Percentiles rank a stretch among this genome's conserved stretches.
These are phyloP conservation scores for Aurelia aurita DNA, from an alignment of 30 jellyfish, hydroid and myxozoan species.

Conservation along the genomic window DNA sequence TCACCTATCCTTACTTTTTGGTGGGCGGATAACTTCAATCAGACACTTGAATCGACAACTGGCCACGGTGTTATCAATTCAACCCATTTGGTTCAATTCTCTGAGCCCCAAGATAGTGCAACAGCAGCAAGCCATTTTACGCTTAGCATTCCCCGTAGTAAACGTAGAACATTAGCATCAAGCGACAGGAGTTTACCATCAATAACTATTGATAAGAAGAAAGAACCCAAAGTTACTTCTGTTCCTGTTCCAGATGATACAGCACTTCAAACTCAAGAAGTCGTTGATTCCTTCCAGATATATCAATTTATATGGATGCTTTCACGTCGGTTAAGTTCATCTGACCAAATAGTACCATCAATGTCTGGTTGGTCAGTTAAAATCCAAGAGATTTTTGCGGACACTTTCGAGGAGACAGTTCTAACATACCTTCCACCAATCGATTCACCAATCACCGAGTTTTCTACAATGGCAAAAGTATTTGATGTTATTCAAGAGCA, in stretches of 20 bases:
- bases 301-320: constrained; percentile 4
- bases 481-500: constrained; percentile 5
- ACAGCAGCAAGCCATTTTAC: constrained; percentile 10
- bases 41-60: not conserved
- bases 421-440: constrained; percentile 46
- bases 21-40: constrained; percentile 65
- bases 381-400: not conserved
- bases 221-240: constrained; percentile 17
- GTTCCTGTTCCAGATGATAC: constrained; percentile 10
- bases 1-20: constrained; percentile 10
- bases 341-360: constrained; percentile 6
- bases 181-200: not conserved
- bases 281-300: constrained; percentile 7
- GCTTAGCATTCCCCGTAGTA: constrained; percentile 16
- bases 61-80: constrained; percentile 9
- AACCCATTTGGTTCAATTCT: constrained; percentile 35
- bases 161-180: constrained; percentile 4
- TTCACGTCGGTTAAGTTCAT: not conserved
- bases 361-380: constrained; percentile 8
- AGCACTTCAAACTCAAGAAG: constrained; percentile 7
- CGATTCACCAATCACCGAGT: constrained; percentile 33
- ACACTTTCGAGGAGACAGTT: constrained; percentile 1
- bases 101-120: not conserved
- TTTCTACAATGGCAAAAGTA: constrained; percentile 3
- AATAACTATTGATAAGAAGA: not conserved